Evolutionary conservation across 2,888 invertebrate genomes (phyloP), one percentile per base, ranked within the genome.

Genomic region (Carcina quercana): DNA sequence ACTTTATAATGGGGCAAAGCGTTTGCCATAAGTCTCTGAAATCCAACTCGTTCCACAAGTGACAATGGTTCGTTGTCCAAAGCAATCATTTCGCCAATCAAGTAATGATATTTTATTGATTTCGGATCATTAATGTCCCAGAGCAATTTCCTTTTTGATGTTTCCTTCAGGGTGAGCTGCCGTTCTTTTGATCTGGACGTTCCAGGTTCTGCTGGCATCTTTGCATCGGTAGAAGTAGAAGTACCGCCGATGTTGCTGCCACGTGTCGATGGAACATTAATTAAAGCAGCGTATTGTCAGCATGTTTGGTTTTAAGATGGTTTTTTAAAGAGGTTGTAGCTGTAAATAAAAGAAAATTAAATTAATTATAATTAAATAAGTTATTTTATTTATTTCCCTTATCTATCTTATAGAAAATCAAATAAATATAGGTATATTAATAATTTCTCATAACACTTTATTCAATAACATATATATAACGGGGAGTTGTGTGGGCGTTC

Each of bases 281-380:
- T 39, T 38, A 42, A 34, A 32, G 34, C 25, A 42, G 39, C 34
- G 37, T 34, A 42, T 20, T 40, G n/a, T 45, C 45, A 32, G 45
- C 34, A 45, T 40, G 38, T 40, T 44, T 42, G 32, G 30, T 29
- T 40, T 34, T 37, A 34, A 44, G 28, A 42, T 44, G 40, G 26
- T 42, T 19, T 45, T 42, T 42, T 20, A 44, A 32, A 36, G 36
- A 37, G 19, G 19, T 19, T 19, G 19, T 2, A 2, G 2, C 3
- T 19, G 2, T 19, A 19, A 19, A 19, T n/a, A n/a, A n/a, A n/a
- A n/a, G n/a, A 3, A 19, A 19, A 2, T 19, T 2, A 19, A 19
- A 19, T 19, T 19, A 15, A 38, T 35, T 25, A 36, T 40, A 29
- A 26, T 17, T 19, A 32, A 32, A 25, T 25, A 25, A 25, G 13